Base-by-base conservation (phyloP, 37 sponge, comb jelly and placozoan genomes). In the Haliclona indistincta region DNA sequence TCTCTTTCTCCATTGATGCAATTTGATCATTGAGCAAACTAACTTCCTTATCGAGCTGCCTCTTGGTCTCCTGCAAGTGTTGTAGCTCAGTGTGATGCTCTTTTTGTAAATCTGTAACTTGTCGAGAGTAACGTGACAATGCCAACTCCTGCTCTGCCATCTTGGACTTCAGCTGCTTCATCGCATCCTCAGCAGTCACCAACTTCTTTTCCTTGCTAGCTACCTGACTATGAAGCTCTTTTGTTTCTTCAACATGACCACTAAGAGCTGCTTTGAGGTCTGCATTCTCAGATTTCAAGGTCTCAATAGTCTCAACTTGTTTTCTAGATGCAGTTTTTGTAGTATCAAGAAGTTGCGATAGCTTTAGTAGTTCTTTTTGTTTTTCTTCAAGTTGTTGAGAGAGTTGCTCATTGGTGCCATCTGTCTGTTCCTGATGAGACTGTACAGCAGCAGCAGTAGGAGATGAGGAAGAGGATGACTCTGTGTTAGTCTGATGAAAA, bases 181-280 rank as follows among this genome's bases (percentile, higher is more conserved):
- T 38, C 6, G 26, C 7, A 25, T 13, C 34, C 19, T 70, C 28
- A 4, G 54, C 43, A 30, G 15, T 8, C 22, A 19, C 54, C 1
- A 45, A 1, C 54, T 70, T 35, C 34, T 26, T 43, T 15, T 43
- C 49, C 29, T 54, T 13, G 47, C 56, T 3, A 42, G 63, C 20
- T 91, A 63, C 63, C 82, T 63, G 2, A 10, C 54, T 7, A 38
- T 51, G n/a, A 77, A 23, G 0, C 41, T 33, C 26, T 77, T 63
- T 11, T 82, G 61, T 44, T 82, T 70, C 15, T 37, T 33, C 30
- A 55, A 10, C 19, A 73, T 47, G 28, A 17, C 29, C 44, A 74
- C 76, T 32, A 73, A 53, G 15, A 25, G 23, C 52, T 60, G 20
- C 23, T 23, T 29, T 4, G 49, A 26, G 67, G 36, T 29, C 17